Evolutionary conservation across 2,888 invertebrate genomes (phyloP), one percentile per base, ranked within the genome.

Genomic region (Drosophila anomelani): DNA sequence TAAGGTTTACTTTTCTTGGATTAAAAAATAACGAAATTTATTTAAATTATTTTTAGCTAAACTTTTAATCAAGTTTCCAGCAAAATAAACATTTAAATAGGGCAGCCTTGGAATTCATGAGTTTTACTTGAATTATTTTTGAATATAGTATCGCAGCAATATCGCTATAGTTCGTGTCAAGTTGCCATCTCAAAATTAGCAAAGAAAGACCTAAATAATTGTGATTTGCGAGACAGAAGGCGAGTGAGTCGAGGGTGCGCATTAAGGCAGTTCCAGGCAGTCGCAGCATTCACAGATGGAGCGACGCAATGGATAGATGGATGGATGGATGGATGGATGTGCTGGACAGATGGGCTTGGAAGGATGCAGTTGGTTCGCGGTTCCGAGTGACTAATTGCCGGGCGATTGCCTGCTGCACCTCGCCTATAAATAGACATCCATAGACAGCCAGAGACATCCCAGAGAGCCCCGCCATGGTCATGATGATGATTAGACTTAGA

Each of bases 371-470:
- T 23, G 23, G 26, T 43, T 80, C 66, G 74, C 36, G 23, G 51
- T 36, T 76, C 77, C 77, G 80, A 87, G 87, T 85, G 85, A 85
- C 84, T 85, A 85, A 85, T 85, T 85, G 84, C 85, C 74, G 64
- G 75, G 70, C 74, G 81, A 86, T 77, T 81, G 82, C 86, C 63
- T 39, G n/a, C 39, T 60, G 56, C 49, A 66, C 59, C 57, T 69
- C 57, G 51, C 62, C 81, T 83, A 83, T 85, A 83, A 85, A 83
- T 85, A 83, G 77, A 79, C 70, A 41, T 13, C 9, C 51, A 39
- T 23, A 23, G 47, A 51, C 60, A 51, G 10, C 17, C 44, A 20
- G 36, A 51, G 13, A 38, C 17, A 47, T 29, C 15, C 29, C 57
- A 43, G 59, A 39, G 13, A 41, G 49, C 29, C 43, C 60, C 29